Evolutionary conservation across 2,888 invertebrate genomes (phyloP).

Genomic region (Julus scandinavius): DNA sequence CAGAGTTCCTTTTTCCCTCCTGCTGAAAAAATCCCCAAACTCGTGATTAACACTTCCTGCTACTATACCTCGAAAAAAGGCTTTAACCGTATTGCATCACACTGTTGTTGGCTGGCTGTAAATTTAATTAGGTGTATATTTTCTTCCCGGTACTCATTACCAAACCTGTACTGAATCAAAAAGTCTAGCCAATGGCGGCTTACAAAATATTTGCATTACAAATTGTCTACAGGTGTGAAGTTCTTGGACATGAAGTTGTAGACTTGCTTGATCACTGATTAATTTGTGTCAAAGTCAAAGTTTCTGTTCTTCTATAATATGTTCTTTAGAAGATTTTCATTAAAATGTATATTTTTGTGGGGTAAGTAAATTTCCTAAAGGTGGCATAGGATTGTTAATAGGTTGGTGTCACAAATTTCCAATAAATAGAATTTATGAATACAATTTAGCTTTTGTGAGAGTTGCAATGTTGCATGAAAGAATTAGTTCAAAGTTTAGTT

Average conservation of each 20-base stretch:
- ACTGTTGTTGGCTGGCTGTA: neutral
- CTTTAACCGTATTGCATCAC: neutral
- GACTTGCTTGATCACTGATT: neutral
- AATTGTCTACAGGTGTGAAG: neutral
- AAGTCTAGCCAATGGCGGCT: neutral
- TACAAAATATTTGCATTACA: too few relatives aligned
- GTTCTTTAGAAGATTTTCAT: too few relatives aligned
- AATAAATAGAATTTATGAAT: too few relatives aligned
- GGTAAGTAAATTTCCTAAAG: too few relatives aligned
- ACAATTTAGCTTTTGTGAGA: too few relatives aligned
- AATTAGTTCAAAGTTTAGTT: too few relatives aligned
- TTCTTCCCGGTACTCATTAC: neutral
- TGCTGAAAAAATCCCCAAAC: neutral
- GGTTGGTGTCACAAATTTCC: too few relatives aligned
- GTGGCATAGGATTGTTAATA: too few relatives aligned
- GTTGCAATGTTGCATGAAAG: too few relatives aligned
- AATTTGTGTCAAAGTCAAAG: neutral
- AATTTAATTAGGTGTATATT: neutral
- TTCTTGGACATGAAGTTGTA: neutral
- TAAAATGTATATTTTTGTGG: too few relatives aligned
- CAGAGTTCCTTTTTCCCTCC: neutral
- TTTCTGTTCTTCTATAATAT: too few relatives aligned
- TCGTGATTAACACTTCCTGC: conserved; percentile 4
- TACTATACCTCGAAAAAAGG: neutral
- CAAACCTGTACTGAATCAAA: neutral